These are phyloP conservation scores for Lycophotia porphyrea DNA, from an alignment of 2,888 invertebrate genomes.

Conservation along the genomic window DNA sequence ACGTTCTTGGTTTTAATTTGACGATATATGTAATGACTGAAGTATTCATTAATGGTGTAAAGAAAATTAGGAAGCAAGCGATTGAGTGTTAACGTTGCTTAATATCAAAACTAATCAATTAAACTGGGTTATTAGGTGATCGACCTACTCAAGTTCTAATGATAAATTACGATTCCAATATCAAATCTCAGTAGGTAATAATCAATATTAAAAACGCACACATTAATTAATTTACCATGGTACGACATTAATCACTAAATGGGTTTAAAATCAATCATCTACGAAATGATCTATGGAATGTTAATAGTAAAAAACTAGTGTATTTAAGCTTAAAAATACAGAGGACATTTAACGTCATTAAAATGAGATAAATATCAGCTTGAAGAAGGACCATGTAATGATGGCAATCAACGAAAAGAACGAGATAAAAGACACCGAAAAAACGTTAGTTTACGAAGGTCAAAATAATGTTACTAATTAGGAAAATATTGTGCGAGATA, in stretches of 20 bases:
- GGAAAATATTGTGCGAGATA: conserved; percentile 16
- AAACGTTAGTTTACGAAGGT: conserved; percentile 36
- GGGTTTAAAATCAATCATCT: conserved; percentile 24
- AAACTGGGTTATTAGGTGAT: conserved; percentile 15
- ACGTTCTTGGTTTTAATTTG: neutral
- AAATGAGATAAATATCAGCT: conserved; percentile 38
- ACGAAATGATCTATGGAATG: conserved; percentile 20
- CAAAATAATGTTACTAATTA: conserved; percentile 40
- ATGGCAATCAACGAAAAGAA: conserved; percentile 52
- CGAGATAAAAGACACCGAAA: conserved; percentile 48
- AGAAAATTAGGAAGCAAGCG: neutral
- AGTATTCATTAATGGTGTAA: neutral
- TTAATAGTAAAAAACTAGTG: conserved; percentile 13
- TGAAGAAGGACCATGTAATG: conserved; percentile 47
- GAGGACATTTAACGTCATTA: conserved; percentile 25
- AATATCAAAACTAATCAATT: conserved; percentile 9
- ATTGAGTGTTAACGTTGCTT: neutral
- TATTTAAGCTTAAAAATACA: conserved; percentile 13
- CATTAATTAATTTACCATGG: conserved; percentile 27
- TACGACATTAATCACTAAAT: conserved; percentile 33
- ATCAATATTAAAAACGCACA: conserved; percentile 37
- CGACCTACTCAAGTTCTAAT: conserved; percentile 19
- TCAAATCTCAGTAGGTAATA: conserved; percentile 19
- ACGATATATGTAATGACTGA: neutral
- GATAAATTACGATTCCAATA: conserved; percentile 18